Evolutionary conservation across 2,797 vertebrate species (phyloP), one percentile per base, ranked within the genome.

Genomic region (Allochrocebus solatus): DNA sequence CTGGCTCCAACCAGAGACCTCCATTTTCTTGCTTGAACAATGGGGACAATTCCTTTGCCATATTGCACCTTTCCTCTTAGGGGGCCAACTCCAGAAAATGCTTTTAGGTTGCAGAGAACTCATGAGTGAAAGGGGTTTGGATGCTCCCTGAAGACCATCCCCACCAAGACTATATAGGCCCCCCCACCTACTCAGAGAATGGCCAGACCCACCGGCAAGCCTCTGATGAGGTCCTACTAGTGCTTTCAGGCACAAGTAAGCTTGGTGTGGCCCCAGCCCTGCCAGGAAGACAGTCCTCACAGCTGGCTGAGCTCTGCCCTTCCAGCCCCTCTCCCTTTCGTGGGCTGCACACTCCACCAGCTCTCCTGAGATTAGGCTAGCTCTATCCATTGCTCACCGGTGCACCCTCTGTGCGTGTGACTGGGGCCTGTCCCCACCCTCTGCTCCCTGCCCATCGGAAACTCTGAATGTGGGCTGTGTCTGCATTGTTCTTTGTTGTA

Each of bases 381-480:
- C 19, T 22, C 74, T 8, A 2, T 72, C 57, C 28, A 1, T 46
- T 14, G 1, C 24, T 22, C 26, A 8, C 22, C 0, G 0, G 1
- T 41, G 39, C 5, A 12, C 33, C 81, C n/a, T 59, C 48, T 48
- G 4, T 14, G 12, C 2, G 0, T 43, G 39, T 55, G 75, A 3
- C 39, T 0, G 33, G 39, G 33, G 36, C 72, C 90, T 57, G 53
- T 43, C 4, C 36, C 14, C 22, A 13, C n/a, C 24, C 21, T 21
- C 28, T 5, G 8, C 12, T 41, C 30, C 8, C 4, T 13, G 3
- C 22, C 59, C 53, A 8, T 36, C 0, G 0, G 57, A 13, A 41
- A 22, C 48, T 80, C 70, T n/a, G 5, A 3, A 1, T 21, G 55
- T 61, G 41, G 84, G 33, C 36, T 28, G 11, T 17, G 36, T 74